These are phyloP conservation scores for Glaucopsyche alexis DNA, from an alignment of 2,888 invertebrate species.

Conservation along the genomic window DNA sequence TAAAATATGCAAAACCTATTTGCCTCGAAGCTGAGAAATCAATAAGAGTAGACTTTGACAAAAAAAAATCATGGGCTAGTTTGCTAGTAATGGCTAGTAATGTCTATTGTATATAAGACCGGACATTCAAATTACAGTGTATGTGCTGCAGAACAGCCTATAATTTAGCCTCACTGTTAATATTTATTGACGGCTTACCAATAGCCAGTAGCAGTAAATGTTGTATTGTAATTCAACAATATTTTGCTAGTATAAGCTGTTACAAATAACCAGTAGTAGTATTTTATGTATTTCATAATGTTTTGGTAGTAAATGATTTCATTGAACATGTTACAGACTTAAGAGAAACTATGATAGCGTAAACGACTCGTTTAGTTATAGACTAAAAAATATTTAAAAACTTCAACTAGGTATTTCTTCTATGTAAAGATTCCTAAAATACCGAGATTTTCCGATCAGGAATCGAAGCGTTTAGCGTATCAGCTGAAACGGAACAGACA, in stretches of 20 bases:
- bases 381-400: no score
- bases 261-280: no score
- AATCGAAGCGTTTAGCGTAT: conserved; percentile 30
- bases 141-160: not conserved
- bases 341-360: not conserved
- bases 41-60: conserved; percentile 4
- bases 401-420: no score
- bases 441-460: not conserved
- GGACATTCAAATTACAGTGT: conserved; percentile 2
- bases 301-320: not conserved
- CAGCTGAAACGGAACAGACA: conserved; percentile 37
- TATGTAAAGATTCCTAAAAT: not conserved
- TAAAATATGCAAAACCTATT: not conserved
- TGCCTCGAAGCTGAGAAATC: not conserved
- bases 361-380: not conserved
- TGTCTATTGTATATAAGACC: not conserved
- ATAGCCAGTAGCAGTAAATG: not conserved
- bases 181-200: not conserved
- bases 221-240: not conserved
- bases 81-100: not conserved
- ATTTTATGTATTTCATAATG: not conserved
- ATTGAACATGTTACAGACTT: not conserved
- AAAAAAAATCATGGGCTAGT: not conserved
- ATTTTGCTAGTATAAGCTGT: no score
- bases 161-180: not conserved